These are phyloP conservation scores for Camelus dromedarius DNA, from an alignment of 2,113 vertebrate species.

Conservation along the genomic window DNA sequence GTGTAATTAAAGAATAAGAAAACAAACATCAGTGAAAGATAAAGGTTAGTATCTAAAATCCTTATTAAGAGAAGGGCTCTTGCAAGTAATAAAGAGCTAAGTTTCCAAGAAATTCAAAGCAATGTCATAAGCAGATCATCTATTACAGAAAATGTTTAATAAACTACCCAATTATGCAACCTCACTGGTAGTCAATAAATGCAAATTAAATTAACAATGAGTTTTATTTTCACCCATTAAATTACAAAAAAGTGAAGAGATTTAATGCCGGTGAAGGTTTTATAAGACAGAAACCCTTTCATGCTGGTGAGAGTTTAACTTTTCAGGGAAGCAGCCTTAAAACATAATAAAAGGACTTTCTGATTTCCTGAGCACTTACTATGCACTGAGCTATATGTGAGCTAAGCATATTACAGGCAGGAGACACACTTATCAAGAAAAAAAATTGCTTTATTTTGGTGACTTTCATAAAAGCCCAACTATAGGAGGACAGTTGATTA, in stretches of 20 bases:
- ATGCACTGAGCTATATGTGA: too few species aligned
- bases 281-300: too few species aligned
- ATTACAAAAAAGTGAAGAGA: not conserved
- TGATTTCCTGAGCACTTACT: not conserved
- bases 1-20: not conserved
- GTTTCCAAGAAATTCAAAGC: not conserved
- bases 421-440: not conserved
- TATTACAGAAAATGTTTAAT: not conserved
- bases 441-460: not conserved
- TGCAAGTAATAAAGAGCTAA: not conserved
- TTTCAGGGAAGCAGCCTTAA: not conserved
- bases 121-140: not conserved
- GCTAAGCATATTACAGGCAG: rapidly evolving
- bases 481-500: not conserved
- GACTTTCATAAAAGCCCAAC: not conserved
- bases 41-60: not conserved
- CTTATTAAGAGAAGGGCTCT: not conserved
- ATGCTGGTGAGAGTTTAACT: not conserved
- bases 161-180: not conserved
- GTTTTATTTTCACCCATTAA: not conserved
- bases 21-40: not conserved
- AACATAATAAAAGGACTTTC: rapidly evolving
- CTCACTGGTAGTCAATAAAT: not conserved
- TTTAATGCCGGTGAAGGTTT: not conserved
- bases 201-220: not conserved